Conservation (phyloP, 2,888 invertebrate species). For the Tineola bisselliella region DNA sequence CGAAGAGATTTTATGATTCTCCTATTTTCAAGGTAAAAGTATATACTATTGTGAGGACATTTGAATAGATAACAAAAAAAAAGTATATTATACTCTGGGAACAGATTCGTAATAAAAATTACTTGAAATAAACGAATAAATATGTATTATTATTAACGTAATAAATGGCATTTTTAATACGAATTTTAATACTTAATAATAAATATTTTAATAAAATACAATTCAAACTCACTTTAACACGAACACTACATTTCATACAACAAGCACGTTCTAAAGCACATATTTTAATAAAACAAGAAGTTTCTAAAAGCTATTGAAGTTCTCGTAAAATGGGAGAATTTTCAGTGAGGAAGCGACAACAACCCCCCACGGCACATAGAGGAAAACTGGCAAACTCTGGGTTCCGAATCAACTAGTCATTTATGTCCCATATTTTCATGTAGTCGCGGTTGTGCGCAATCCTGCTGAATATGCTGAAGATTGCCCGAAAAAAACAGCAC, state of each 20-base stretch:
- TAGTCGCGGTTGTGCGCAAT: conserved; percentile 37
- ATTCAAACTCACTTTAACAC: not conserved
- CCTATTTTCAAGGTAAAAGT: not conserved
- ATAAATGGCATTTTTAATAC: too few species aligned
- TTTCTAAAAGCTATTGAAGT: not conserved
- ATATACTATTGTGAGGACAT: too few species aligned
- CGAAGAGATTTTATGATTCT: not conserved
- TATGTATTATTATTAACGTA: too few species aligned
- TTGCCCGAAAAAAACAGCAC: conserved; percentile 19
- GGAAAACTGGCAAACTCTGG: not conserved
- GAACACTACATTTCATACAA: not conserved
- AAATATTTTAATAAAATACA: not conserved
- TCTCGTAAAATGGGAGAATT: not conserved
- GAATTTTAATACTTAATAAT: not conserved
- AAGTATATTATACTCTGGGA: too few species aligned
- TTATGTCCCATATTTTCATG: not conserved
- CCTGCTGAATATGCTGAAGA: conserved; percentile 30
- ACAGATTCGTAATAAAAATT: too few species aligned
- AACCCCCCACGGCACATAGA: not conserved
- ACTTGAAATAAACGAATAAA: too few species aligned
- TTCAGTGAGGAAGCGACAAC: not conserved
- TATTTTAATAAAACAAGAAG: not conserved
- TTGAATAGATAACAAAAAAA: too few species aligned
- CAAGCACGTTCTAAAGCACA: not conserved
- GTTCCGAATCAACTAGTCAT: not conserved